Evolutionary conservation across 2,888 invertebrate species (phyloP), one percentile per base, ranked within the genome.

Genomic region (Lomographa bimaculata): DNA sequence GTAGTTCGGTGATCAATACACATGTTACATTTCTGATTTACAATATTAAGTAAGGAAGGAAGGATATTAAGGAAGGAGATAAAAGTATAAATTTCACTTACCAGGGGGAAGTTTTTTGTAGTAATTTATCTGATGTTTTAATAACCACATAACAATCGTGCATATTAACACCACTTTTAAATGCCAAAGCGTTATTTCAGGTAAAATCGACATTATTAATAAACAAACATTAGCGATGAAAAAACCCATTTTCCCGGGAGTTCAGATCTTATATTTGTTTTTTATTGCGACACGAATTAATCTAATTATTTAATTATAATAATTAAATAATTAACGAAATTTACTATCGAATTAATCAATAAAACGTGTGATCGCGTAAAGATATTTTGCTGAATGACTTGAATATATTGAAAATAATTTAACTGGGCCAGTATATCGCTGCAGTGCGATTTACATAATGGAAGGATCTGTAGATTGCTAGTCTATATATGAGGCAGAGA

Each of bases 71-170:
- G n/a, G n/a, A n/a, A n/a, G n/a, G n/a, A n/a, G n/a, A n/a, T n/a
- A n/a, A n/a, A n/a, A n/a, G n/a, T n/a, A n/a, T n/a, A n/a, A n/a
- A n/a, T n/a, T n/a, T n/a, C n/a, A 52, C 64, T 62, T 49, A 64
- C 64, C 64, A 14, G 62, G 62, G 1, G 64, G 64, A 21, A 64
- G 60, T 5, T 7, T 48, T 45, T 33, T 49, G 24, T 56, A 49
- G 35, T 50, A 49, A 14, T 23, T 40, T 4, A 55, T 4, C 5
- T 43, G 33, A 19, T 40, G 50, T 5, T 48, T 7, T 11, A 50
- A 6, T 8, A 45, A 30, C 48, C 49, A 54, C 28, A 20, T 3
- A 4, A 36, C 7, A 7, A 40, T 24, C 5, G 29, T 14, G 4
- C 30, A 41, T 21, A 49, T 19, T 19, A 41, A 0, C 3, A 8